Evolutionary conservation across 1,140 invertebrate species (phyloP), one percentile per base, ranked within the genome.

Genomic region (Drusus annulatus): DNA sequence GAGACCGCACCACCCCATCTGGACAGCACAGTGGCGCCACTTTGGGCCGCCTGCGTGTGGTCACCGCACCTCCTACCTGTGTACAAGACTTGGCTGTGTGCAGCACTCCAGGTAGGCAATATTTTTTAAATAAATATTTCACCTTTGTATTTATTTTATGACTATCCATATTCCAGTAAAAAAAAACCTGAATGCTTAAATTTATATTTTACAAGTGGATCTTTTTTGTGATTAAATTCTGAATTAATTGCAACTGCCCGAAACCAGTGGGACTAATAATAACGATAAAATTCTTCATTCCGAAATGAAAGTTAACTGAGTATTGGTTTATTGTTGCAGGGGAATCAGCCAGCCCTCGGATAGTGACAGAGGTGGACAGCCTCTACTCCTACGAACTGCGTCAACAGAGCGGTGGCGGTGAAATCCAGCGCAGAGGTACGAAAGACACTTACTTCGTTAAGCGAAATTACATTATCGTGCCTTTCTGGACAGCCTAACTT

Each of bases 31-130:
- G 86, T 3, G 87, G 87, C 0, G 90, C 92, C 7, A 93, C 91
- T 1, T 87, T 93, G 84, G 92, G 92, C 1, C 86, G 93, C 0
- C 86, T 93, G 23, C 87, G 93, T 17, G 92, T 93, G 15, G 90
- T 93, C 8, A 91, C 92, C 23, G 90, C 91, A n/a, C 91, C 90
- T 60, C 91, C 90, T 23, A 91, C 88, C 15, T 91, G 90, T 85
- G 91, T 91, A 15, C 91, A 92, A 79, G 91, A 92, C 68, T 80
- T 91, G 23, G 87, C 85, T 51, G 71, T 85, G 58, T 86, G 86
- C 6, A 78, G 84, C 8, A 85, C 85, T 6, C 84, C 86, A 19
- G 86, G 87, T 84, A 78, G n/a, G 25, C 15, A 69, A 19, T n/a
- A n/a, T n/a, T n/a, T n/a, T n/a, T n/a, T n/a, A n/a, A n/a, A n/a